Evolutionary conservation across 2,797 vertebrate genomes (phyloP).

Genomic region (Lepilemur ruficaudatus): DNA sequence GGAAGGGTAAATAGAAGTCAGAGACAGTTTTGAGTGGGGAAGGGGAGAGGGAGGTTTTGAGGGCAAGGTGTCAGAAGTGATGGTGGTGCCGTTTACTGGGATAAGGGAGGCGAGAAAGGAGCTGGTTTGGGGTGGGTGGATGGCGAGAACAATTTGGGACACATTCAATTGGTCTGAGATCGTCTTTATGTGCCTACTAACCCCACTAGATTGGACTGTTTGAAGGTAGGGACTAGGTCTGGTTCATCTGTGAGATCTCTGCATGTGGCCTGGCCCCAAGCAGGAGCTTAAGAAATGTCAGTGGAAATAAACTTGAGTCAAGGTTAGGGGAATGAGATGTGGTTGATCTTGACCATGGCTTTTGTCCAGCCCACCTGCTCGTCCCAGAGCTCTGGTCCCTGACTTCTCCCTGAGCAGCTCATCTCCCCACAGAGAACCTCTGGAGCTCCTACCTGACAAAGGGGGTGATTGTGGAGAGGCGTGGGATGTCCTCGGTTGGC

Average conservation of each 20-base stretch:
- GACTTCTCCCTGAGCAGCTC: not conserved
- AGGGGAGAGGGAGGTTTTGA: not conserved
- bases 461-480: conserved; percentile 90
- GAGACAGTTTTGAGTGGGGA: not conserved
- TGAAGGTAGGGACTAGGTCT: not conserved
- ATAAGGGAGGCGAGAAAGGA: not conserved
- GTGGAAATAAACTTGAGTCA: not conserved
- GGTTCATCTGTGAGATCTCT: not conserved
- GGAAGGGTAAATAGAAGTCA: not conserved
- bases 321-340: not conserved
- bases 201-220: not conserved
- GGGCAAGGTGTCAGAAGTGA: not conserved
- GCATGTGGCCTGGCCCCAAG: not conserved
- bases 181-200: not conserved
- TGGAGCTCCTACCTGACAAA: conserved; percentile 94
- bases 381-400: not conserved
- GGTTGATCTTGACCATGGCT: not conserved
- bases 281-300: not conserved
- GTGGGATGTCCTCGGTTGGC: conserved; percentile 79
- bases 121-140: not conserved
- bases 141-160: not conserved
- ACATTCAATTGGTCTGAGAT: not conserved
- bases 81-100: not conserved
- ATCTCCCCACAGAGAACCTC: conserved; percentile 90
- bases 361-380: not conserved